Conservation (phyloP, 2,797 vertebrate genomes). For the Knipowitschia caucasica region DNA sequence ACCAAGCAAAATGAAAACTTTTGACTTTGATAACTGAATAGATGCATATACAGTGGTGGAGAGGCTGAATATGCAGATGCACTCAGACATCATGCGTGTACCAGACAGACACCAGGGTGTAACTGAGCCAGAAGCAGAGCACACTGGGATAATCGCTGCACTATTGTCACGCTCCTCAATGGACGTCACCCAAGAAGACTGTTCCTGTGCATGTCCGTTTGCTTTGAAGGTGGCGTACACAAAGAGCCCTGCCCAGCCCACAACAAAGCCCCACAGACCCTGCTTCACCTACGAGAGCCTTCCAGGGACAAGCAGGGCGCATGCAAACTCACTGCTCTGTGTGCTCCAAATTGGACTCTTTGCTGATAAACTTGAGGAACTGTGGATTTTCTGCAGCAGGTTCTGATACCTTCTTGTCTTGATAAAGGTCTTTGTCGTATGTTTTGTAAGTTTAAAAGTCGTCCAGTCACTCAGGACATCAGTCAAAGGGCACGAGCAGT, state of each 20-base stretch:
- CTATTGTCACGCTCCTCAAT: conserved; percentile 79
- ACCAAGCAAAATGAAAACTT: no score
- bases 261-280: conserved; percentile 76
- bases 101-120: conserved; percentile 64
- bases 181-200: conserved; percentile 81
- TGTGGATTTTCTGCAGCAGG: no score
- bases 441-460: no score
- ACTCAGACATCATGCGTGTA: conserved; percentile 30
- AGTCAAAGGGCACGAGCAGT: no score
- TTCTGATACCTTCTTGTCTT: no score
- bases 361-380: no score
- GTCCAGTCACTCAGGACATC: no score
- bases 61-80: conserved; percentile 43
- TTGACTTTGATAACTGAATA: no score
- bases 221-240: conserved; percentile 81
- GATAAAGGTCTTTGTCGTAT: no score
- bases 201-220: conserved; percentile 78
- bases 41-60: conserved; percentile 30
- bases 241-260: conserved; percentile 73
- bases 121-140: conserved; percentile 78
- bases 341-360: no score
- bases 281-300: conserved; percentile 66
- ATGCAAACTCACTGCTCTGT: conserved; percentile 61
- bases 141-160: conserved; percentile 76
- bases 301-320: conserved; percentile 63